These are phyloP conservation scores for Scaptodrosophila lebanonensis DNA, from an alignment of 1,140 invertebrate species.

Conservation along the genomic window DNA sequence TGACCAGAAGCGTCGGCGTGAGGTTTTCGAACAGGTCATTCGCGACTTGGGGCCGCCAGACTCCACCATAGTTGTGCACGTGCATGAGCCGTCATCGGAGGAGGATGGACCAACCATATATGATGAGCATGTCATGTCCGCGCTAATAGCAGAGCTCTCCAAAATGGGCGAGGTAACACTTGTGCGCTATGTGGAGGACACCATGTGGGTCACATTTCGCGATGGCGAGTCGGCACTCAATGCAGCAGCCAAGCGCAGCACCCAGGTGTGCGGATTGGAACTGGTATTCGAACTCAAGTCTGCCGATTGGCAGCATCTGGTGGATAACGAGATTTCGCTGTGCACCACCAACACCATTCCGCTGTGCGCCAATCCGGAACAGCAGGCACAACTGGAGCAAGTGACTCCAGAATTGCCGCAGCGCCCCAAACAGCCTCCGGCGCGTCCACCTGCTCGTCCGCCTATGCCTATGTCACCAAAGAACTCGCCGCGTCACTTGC, in stretches of 20 bases:
- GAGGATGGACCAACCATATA: conserved; percentile 79
- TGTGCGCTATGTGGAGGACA: conserved; percentile 92
- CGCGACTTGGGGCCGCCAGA: conserved; percentile 94
- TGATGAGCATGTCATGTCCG: conserved; percentile 75
- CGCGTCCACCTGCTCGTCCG: conserved; percentile 79
- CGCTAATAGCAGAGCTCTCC: conserved; percentile 68
- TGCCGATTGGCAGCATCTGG: conserved; percentile 87
- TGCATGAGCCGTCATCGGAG: conserved; percentile 61
- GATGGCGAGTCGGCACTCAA: conserved; percentile 90
- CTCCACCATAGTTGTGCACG: conserved; percentile 92
- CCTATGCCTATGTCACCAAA: conserved; percentile 79
- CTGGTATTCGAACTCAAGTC: conserved; percentile 89
- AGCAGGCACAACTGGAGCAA: conserved; percentile 62
- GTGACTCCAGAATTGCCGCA: conserved; percentile 78
- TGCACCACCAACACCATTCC: conserved; percentile 90
- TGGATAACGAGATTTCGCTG: conserved; percentile 88
- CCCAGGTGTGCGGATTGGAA: conserved; percentile 83
- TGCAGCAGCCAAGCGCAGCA: conserved; percentile 80
- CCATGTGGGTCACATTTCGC: conserved; percentile 93
- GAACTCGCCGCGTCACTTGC: conserved; percentile 73
- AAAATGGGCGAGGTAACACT: conserved; percentile 86
- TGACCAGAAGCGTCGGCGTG: conserved; percentile 83
- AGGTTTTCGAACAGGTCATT: conserved; percentile 90
- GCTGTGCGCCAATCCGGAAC: conserved; percentile 79
- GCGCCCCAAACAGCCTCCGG: conserved; percentile 80